Percentiles rank a stretch among this genome's conserved stretches.
phyloP scores from a whole-genome alignment of 2,797 vertebrate genomes.

The Taenioides sp. region DNA sequence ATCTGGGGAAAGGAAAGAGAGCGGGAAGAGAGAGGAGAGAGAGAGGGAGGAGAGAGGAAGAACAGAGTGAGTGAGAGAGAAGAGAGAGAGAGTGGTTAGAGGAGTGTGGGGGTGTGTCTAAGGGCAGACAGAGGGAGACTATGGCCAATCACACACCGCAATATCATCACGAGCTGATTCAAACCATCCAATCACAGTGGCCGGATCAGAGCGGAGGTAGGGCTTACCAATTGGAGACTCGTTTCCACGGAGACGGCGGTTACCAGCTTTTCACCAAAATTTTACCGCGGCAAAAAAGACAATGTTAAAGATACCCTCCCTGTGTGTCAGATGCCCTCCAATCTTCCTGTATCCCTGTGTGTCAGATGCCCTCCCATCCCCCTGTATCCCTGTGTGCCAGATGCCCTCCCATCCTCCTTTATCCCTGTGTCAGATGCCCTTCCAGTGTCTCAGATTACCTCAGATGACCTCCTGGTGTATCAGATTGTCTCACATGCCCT shows the following conservation, averaged over 20 bases:
- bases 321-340: background rate
- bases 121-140: background rate
- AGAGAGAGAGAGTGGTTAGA: background rate
- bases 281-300: background rate
- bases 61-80: background rate
- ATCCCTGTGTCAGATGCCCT: background rate
- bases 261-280: conserved; percentile 5
- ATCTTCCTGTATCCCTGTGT: background rate
- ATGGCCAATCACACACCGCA: background rate
- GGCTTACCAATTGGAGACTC: conserved; percentile 38
- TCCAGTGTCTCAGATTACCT: background rate
- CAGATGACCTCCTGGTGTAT: background rate
- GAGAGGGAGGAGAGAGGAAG: background rate
- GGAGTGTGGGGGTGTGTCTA: background rate
- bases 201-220: background rate
- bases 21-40: no score
- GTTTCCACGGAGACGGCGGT: conserved; percentile 12
- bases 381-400: background rate
- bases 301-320: background rate
- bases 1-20: no score
- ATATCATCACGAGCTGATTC: conserved; percentile 7
- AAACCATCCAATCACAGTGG: conserved; percentile 9
- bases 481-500: background rate
- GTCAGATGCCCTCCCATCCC: background rate
- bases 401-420: background rate